phyloP scores from a whole-genome alignment of 53 echinoderm and acorn worm genomes.

The Echinometra lucunter region DNA sequence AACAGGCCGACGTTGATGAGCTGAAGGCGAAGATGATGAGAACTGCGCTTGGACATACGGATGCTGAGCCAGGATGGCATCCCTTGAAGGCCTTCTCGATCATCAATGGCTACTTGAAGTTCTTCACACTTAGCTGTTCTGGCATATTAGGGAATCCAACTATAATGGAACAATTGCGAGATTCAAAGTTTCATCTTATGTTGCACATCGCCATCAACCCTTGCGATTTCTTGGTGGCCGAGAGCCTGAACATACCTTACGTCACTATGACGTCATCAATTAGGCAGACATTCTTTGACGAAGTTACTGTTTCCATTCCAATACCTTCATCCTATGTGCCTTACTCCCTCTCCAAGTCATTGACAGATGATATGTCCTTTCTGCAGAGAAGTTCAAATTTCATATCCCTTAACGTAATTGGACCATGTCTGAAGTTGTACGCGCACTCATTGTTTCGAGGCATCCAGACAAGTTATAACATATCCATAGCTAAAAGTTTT shows the following conservation, averaged over 20 bases:
- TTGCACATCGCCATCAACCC: constrained; percentile 55
- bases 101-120: constrained; percentile 12
- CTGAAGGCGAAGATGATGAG: constrained; percentile 28
- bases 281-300: constrained; percentile 35
- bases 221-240: constrained; percentile 66
- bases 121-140: constrained; percentile 22
- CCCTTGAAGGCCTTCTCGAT: not conserved
- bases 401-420: constrained; percentile 23
- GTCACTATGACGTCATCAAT: constrained; percentile 54
- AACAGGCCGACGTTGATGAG: constrained; percentile 23
- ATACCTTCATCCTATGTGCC: constrained; percentile 82
- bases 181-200: constrained; percentile 56
- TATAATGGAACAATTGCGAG: not conserved
- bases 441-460: not conserved
- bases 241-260: constrained; percentile 61
- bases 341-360: constrained; percentile 44
- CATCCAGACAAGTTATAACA: constrained; percentile 44
- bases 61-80: not conserved
- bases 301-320: constrained; percentile 62
- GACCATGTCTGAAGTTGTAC: not conserved
- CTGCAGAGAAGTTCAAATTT: constrained; percentile 68
- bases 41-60: not conserved
- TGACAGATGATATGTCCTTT: constrained; percentile 79
- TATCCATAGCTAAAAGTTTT: not conserved
- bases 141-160: not conserved